Evolutionary conservation across 2,797 vertebrate genomes (phyloP).

Genomic region (Parauchenoglanis ngamensis): DNA sequence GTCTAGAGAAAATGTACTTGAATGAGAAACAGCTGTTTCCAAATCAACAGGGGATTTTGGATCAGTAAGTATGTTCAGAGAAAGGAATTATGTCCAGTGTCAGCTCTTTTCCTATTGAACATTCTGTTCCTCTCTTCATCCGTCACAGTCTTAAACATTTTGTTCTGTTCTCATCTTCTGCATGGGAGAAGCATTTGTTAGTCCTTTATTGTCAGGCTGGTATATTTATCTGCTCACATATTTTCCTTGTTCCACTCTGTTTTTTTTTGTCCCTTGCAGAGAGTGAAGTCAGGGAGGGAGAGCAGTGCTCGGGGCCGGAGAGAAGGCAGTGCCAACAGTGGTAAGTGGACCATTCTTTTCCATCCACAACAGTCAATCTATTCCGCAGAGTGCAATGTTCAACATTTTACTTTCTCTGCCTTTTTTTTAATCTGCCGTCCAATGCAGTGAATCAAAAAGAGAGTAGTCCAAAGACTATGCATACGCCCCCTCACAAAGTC

Average conservation of each 20-base stretch:
- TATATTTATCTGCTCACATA: slow-evolving; percentile 1
- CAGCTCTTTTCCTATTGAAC: slow-evolving; percentile 26
- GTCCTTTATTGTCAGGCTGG: neutral
- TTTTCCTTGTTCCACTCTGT: neutral
- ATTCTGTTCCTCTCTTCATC: slow-evolving; percentile 20
- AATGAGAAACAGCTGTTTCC: slow-evolving; percentile 67
- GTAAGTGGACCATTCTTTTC: slow-evolving; percentile 75
- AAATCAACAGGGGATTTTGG: slow-evolving; percentile 55
- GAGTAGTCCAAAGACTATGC: slow-evolving; percentile 31
- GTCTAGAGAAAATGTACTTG: slow-evolving; percentile 18
- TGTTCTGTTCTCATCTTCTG: neutral
- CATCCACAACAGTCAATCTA: neutral
- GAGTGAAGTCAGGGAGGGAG: slow-evolving; percentile 86
- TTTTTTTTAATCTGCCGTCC: slow-evolving; percentile 24
- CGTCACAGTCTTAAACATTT: neutral
- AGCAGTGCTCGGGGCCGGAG: slow-evolving; percentile 79
- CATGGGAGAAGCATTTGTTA: neutral
- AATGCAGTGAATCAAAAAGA: slow-evolving; percentile 33
- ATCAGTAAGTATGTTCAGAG: slow-evolving; percentile 41
- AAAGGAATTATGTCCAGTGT: slow-evolving; percentile 18
- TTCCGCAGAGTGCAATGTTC: neutral
- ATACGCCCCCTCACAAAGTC: slow-evolving; percentile 31
- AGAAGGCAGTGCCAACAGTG: slow-evolving; percentile 82
- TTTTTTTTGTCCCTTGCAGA: slow-evolving; percentile 64
- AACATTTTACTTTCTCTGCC: neutral